A percentile compares a stretch with the other conserved stretches of the same genome.
Conservation (phyloP, 2,113 vertebrate genomes). For the Rhinolophus ferrumequinum region DNA sequence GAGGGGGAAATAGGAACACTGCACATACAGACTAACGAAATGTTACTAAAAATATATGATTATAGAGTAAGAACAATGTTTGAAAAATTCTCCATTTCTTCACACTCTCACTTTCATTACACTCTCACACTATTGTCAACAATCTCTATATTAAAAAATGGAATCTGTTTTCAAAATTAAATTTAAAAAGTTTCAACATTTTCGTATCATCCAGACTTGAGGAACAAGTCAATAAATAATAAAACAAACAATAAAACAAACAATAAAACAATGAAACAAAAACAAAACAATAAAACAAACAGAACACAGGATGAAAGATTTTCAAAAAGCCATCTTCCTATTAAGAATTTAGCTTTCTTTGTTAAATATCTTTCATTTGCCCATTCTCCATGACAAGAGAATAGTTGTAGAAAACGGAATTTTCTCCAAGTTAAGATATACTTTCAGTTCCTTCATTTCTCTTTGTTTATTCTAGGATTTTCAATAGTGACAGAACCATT, state of each 20-base stretch:
- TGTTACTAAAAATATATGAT: slow-evolving; percentile 7
- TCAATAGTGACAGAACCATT: background rate
- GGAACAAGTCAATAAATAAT: no score
- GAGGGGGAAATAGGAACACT: background rate
- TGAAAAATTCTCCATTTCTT: slow-evolving; percentile 2
- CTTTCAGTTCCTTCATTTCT: background rate
- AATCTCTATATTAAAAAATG: background rate
- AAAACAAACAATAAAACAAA: slow-evolving; percentile 1
- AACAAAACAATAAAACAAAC: background rate
- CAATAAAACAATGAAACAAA: background rate
- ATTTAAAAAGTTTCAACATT: slow-evolving; percentile 1
- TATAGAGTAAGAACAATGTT: background rate
- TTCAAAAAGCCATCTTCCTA: background rate
- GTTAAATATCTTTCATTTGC: background rate
- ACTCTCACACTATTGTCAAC: background rate
- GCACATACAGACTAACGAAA: background rate
- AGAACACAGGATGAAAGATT: background rate
- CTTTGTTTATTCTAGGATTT: background rate
- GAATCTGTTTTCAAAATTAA: slow-evolving; percentile 5
- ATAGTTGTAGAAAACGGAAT: background rate
- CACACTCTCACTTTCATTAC: background rate
- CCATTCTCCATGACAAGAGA: background rate
- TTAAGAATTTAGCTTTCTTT: slow-evolving; percentile 22
- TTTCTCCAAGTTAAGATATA: background rate
- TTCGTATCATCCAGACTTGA: background rate